Evolutionary conservation across 2,888 invertebrate genomes (phyloP), one percentile per base, ranked within the genome.

Genomic region (Hymenopus coronatus): DNA sequence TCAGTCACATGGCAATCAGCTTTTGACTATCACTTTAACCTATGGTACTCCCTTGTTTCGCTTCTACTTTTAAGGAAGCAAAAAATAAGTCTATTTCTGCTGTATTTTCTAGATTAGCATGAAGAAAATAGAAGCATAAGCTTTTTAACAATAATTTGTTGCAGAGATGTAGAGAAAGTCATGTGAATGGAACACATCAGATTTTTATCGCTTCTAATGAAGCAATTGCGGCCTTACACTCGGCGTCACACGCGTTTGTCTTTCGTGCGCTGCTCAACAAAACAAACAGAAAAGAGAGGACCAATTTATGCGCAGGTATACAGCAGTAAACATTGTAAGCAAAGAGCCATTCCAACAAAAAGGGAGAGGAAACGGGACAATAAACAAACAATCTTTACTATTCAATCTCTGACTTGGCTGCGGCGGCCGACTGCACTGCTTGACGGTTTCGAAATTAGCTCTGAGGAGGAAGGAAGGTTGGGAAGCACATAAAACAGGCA

Each of bases 361-460:
- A 70, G 54, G 54, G 54, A 54, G 54, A 28, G 33, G 54, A 86
- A 40, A 89, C 82, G 85, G 83, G 89, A 89, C 89, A 89, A 89
- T 89, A 89, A 89, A 89, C 88, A 88, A 88, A 89, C 85, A 89
- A 88, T 89, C 89, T 88, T 88, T 89, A 89, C 89, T 89, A 85
- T 89, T 88, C 87, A 87, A 84, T 89, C 87, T 85, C 46, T 88
- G 82, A 12, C 54, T 30, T 82, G 82, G 70, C 87, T 87, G 20
- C 54, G n/a, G n/a, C 30, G 82, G 87, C n/a, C 82, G 28, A 81
- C 86, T 86, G 86, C 54, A 70, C 54, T 25, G 25, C 54, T 70
- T 15, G 54, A 70, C 54, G 54, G 86, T 30, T 81, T 86, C 28
- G 82, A 87, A 87, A 87, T 87, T 87, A 87, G 40, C 86, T 87